Evolutionary conservation across 2,797 vertebrate species (phyloP).

Genomic region (Eidolon dupreanum): DNA sequence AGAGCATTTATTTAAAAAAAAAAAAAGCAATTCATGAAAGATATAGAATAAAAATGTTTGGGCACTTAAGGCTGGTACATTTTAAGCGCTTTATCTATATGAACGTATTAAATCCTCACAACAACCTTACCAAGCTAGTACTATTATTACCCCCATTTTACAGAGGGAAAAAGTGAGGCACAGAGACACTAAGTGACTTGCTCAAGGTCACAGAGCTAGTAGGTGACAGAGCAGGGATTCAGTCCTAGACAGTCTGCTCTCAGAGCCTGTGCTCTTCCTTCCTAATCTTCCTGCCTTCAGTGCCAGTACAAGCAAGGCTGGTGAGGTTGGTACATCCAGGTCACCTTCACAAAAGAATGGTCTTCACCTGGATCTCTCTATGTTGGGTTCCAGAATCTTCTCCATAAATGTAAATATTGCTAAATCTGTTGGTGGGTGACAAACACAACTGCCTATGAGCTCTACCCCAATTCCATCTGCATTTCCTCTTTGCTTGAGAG

Average conservation of each 20-base stretch:
- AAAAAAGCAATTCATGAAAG: not conserved
- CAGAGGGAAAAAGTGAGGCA: not conserved
- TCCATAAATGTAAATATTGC: not conserved
- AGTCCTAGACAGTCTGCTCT: not conserved
- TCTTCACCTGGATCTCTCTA: not conserved
- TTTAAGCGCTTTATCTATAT: not conserved
- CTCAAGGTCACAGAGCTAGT: not conserved
- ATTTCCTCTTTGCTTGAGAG: not conserved
- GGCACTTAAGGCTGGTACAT: not conserved
- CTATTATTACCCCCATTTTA: not conserved
- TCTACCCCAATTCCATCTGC: not conserved
- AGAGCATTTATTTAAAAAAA: not conserved
- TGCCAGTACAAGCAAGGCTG: not conserved
- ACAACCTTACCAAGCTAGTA: not conserved
- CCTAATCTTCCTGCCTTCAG: fast-evolving
- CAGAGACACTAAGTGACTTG: fast-evolving
- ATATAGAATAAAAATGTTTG: not conserved
- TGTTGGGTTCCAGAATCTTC: not conserved
- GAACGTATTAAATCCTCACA: not conserved
- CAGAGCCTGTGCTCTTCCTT: fast-evolving
- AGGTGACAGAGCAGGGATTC: not conserved
- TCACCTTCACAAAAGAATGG: fast-evolving
- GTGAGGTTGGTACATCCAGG: not conserved
- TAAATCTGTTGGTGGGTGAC: not conserved
- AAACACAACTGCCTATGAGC: not conserved